Base-by-base conservation (phyloP, 1,140 invertebrate genomes). In the Camponotus pennsylvanicus region DNA sequence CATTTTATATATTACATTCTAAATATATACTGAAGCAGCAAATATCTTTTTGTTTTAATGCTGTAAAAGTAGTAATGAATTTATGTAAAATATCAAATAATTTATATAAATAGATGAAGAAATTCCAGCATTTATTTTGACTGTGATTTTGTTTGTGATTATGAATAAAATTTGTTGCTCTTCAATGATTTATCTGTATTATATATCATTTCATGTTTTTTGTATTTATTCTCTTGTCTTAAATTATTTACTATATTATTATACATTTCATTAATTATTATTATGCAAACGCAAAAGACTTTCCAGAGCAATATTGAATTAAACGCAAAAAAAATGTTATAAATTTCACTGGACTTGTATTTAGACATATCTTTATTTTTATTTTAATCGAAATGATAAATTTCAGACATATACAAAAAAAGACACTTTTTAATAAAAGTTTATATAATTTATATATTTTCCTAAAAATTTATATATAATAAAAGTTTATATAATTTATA, bases 321-420 rank as follows among this genome's bases (percentile, higher is more conserved):
- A 18, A 45, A 45, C 27, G 2, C 42, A n/a, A 9, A 7, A 4
- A 42, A 67, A 4, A 67, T 1, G 34, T 37, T 8, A 27, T 3
- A 69, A 69, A 69, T 45, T 69, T 69, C 15, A 45, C 0, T 42
- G n/a, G 5, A 8, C 40, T 42, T 7, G 1, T 27, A 42, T 67
- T 42, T 27, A 67, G 42, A n/a, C n/a, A n/a, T n/a, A 67, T 67
- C 11, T 67, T 27, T 45, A 69, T 45, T 45, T 45, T 13, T 61
- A 4, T 32, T 69, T 69, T 67, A 42, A 45, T 45, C 1, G 0
- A 21, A 67, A 69, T 42, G 8, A 45, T n/a, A 42, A 45, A 42
- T 42, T 42, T 42, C 7, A 42, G 5, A 42, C 40, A 8, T 8
- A 8, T 42, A 42, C n/a, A n/a, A n/a, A n/a, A n/a, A n/a, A n/a